Evolutionary conservation across 2,888 invertebrate genomes (phyloP), one percentile per base, ranked within the genome.

Genomic region (Gastracanthus pulcherrimus): DNA sequence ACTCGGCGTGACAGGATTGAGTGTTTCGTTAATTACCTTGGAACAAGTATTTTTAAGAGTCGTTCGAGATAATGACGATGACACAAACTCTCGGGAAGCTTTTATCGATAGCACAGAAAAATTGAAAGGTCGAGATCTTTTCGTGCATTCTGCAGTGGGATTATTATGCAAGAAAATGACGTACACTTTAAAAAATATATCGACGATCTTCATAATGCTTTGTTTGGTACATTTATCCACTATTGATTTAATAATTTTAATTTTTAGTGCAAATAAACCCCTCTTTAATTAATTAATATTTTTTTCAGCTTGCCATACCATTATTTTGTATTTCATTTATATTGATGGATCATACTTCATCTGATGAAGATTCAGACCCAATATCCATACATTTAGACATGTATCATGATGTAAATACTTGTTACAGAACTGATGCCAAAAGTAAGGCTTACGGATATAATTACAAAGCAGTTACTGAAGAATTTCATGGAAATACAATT

Each of bases 11-110:
- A 93, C 94, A 66, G 95, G 96, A 6, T 95, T 97, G 78, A 96
- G 97, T 0, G 94, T 98, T 0, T 96, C 97, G 0, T 94, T 97
- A 19, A 97, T 98, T 0, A 98, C 98, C 0, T 93, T 99, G 87
- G 98, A 98, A 90, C 98, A 98, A 91, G 98, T 99, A 2, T 98
- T 98, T 90, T 90, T 98, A 66, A 96, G 94, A 19, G 36, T 62
- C 19, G 36, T 34, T 2, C 36, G 34, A 7, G 62, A 62, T 62
- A 36, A 36, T 3, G 62, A 62, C 6, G 36, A 9, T 1, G n/a
- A n/a, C 19, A 19, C n/a, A 4, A 7, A 34, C 13, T 19, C 36
- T 23, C 36, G 34, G 4, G 34, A 62, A 36, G 34, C 34, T 19
- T 62, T 62, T 9, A 19, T 36, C 2, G 36, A 62, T 3, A 34